These are phyloP conservation scores for Helarctos malayanus DNA, from an alignment of 2,797 vertebrate species.

Conservation along the genomic window DNA sequence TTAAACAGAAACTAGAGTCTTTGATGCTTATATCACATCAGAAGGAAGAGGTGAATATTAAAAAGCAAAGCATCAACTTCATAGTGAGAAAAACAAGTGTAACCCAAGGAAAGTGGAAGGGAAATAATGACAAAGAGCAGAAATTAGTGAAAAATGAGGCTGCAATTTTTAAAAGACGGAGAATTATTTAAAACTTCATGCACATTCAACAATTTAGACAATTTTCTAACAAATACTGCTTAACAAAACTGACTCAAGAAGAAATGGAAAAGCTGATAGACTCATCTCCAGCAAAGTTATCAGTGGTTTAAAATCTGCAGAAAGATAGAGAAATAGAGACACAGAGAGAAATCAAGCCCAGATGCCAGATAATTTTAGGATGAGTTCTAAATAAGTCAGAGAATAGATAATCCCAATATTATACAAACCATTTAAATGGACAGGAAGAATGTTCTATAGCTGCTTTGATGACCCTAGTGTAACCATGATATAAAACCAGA, in stretches of 20 bases:
- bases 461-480: neutral
- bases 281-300: neutral
- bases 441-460: neutral
- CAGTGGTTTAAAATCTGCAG: neutral
- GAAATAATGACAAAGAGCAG: neutral
- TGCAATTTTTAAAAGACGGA: neutral
- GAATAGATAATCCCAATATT: neutral
- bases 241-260: neutral
- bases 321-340: neutral
- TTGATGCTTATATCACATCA: neutral
- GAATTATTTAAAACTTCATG: neutral
- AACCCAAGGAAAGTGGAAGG: neutral
- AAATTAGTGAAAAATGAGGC: neutral
- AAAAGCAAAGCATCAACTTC: neutral
- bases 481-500: neutral
- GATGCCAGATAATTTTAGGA: neutral
- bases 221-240: neutral
- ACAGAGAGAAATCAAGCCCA: neutral
- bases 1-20: neutral
- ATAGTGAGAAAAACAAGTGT: neutral
- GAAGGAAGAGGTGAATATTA: neutral
- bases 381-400: neutral
- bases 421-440: neutral
- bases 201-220: neutral
- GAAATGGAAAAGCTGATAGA: neutral